phyloP scores from a whole-genome alignment of 1,140 invertebrate genomes.

The Solen grandis region DNA sequence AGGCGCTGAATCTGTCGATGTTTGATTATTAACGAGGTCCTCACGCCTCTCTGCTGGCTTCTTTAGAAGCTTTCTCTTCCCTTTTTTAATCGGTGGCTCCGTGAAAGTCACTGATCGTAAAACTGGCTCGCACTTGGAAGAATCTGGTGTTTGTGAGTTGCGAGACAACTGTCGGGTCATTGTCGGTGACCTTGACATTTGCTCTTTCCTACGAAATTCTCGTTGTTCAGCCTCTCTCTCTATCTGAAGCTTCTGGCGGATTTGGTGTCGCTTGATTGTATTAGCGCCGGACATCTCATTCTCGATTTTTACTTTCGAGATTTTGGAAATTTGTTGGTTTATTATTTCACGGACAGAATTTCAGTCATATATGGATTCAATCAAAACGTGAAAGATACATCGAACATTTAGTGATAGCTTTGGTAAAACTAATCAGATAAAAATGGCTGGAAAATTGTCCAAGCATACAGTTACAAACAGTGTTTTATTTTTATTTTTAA shows the following conservation, averaged over 20 bases:
- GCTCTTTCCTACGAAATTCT: not conserved
- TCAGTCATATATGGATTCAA: too few relatives aligned
- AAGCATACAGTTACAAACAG: too few relatives aligned
- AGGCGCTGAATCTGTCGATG: too few relatives aligned
- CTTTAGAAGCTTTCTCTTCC: not conserved
- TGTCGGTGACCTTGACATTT: not conserved
- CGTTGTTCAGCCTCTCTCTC: slow-evolving; percentile 3
- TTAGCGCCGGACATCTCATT: slow-evolving; percentile 43
- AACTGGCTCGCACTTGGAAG: not conserved
- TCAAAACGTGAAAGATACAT: too few relatives aligned
- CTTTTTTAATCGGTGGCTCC: too few relatives aligned
- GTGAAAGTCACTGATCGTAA: not conserved
- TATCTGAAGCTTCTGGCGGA: slow-evolving; percentile 31
- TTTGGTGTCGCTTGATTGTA: slow-evolving; percentile 40
- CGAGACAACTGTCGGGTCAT: not conserved
- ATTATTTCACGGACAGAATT: too few relatives aligned
- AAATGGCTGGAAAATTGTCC: too few relatives aligned
- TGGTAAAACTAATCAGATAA: too few relatives aligned
- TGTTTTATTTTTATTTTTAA: too few relatives aligned
- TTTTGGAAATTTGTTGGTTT: too few relatives aligned
- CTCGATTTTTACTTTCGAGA: slow-evolving; percentile 53
- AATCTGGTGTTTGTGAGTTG: not conserved
- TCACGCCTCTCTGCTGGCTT: not conserved
- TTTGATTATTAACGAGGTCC: not conserved
- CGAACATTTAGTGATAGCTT: too few relatives aligned